A percentile compares a stretch with the other conserved stretches of the same genome.
Conservation (phyloP, 2,888 invertebrate species). For the Choristoneura rosaceana region DNA sequence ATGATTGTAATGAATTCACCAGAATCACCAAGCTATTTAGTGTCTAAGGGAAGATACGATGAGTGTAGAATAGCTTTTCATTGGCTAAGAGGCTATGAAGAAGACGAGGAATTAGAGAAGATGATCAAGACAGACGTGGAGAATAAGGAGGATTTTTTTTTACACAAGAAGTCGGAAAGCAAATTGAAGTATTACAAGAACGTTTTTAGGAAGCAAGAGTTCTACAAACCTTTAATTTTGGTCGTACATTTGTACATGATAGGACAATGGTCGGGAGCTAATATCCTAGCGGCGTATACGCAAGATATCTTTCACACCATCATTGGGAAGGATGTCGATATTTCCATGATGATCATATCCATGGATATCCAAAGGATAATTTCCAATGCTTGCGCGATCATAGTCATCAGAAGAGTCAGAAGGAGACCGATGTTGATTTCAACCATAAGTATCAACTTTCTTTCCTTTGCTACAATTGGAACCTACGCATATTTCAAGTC, state of each 20-base stretch:
- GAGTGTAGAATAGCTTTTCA: conserved; percentile 79
- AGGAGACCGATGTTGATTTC: conserved; percentile 35
- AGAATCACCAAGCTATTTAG: conserved; percentile 86
- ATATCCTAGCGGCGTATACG: conserved; percentile 51
- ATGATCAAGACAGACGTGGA: conserved; percentile 48
- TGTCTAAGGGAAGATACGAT: conserved; percentile 71
- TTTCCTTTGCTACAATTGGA: conserved; percentile 30
- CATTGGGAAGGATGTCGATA: conserved; percentile 46
- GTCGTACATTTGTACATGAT: conserved; percentile 54
- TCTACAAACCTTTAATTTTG: conserved; percentile 54
- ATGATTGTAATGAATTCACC: conserved; percentile 57
- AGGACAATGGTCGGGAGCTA: conserved; percentile 52
- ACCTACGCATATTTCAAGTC: conserved; percentile 26
- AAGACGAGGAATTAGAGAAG: conserved; percentile 62
- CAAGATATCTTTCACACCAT: conserved; percentile 47
- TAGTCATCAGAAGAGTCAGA: conserved; percentile 44
- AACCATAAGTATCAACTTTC: conserved; percentile 24
- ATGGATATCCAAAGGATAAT: conserved; percentile 50
- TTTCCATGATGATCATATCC: conserved; percentile 45
- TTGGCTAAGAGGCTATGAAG: conserved; percentile 72
- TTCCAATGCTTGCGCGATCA: conserved; percentile 48
- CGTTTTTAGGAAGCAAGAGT: conserved; percentile 50
- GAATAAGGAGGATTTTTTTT: conserved; percentile 33
- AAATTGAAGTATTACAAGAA: conserved; percentile 39
- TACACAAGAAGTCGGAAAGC: conserved; percentile 16